Evolutionary conservation across 1,140 invertebrate species (phyloP), one percentile per base, ranked within the genome.

Genomic region (Adoxophyes honmai): DNA sequence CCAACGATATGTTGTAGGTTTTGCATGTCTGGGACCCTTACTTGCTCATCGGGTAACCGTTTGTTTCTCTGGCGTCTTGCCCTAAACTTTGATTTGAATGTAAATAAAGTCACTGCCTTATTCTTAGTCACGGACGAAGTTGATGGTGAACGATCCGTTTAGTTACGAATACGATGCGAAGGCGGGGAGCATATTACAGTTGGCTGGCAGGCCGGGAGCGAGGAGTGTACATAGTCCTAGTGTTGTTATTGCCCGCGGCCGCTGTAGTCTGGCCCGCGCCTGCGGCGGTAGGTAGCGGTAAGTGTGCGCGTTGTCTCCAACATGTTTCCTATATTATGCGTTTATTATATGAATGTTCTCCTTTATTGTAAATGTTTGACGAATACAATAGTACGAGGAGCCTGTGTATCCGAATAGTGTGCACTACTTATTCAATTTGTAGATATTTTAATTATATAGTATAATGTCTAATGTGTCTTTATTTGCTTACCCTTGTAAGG

Each of bases 391-490:
- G 66, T 73, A 68, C 68, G 70, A 58, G 80, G 72, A 73, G 60
- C 65, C 57, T 66, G 57, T 60, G 70, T 73, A 70, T 69, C 72
- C 76, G 52, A 64, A 77, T 82, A 80, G 77, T 86, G 77, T 85
- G 85, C 85, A 85, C 82, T 85, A 74, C 68, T 76, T 80, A 84
- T 84, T 86, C 82, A 78, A 86, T 85, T 87, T 86, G 81, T 86
- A 86, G 82, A 85, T 86, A 86, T 86, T 85, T 88, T 86, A 88
- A 85, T 88, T 88, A 86, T 85, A 86, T 88, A 88, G 82, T 84
- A 85, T 88, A 88, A 86, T 86, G 78, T 83, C 77, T 81, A 82
- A 77, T 73, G 79, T 75, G 71, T 83, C 83, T 75, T 86, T 77
- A 78, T 86, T 86, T 85, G 81, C 75, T 81, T 81, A 68, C 73